These are phyloP conservation scores for Pediacus dermestoides DNA, from an alignment of 2,888 invertebrate species.

Conservation along the genomic window DNA sequence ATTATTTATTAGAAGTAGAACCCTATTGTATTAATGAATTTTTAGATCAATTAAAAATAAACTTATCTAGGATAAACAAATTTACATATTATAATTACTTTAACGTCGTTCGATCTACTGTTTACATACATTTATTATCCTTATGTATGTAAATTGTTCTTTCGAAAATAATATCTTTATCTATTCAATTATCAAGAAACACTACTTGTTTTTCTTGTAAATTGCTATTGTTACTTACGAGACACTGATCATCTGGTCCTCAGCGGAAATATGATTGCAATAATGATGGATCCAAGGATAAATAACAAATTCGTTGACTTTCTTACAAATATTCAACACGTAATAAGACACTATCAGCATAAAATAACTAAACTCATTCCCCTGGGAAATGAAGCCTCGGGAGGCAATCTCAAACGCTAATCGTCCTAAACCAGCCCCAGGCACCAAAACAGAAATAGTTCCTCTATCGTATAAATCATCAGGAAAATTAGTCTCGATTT, in stretches of 20 bases:
- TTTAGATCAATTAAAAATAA: too few relatives aligned
- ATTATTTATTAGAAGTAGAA: too few relatives aligned
- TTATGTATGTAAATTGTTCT: too few relatives aligned
- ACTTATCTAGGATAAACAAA: too few relatives aligned
- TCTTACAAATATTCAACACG: slow-evolving; percentile 79
- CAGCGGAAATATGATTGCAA: slow-evolving; percentile 79
- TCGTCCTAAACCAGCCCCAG: slow-evolving; percentile 94
- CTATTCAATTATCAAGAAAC: too few relatives aligned
- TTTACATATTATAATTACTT: too few relatives aligned
- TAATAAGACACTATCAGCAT: slow-evolving; percentile 97
- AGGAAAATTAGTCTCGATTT: slow-evolving; percentile 72
- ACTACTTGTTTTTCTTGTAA: too few relatives aligned
- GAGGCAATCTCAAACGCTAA: slow-evolving; percentile 91
- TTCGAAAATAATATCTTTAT: too few relatives aligned
- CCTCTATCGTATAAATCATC: slow-evolving; percentile 55
- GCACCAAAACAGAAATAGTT: slow-evolving; percentile 77
- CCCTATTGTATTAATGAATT: too few relatives aligned
- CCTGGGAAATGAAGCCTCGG: slow-evolving; percentile 88
- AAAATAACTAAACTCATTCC: slow-evolving; percentile 96
- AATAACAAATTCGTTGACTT: slow-evolving; percentile 72
- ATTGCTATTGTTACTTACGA: slow-evolving; percentile 42
- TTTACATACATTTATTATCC: too few relatives aligned
- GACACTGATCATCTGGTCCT: slow-evolving; percentile 75
- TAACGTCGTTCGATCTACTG: too few relatives aligned
- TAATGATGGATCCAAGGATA: slow-evolving; percentile 96